These are phyloP conservation scores for Sylvietta virens DNA, from an alignment of 2,113 vertebrate species.

Conservation along the genomic window DNA sequence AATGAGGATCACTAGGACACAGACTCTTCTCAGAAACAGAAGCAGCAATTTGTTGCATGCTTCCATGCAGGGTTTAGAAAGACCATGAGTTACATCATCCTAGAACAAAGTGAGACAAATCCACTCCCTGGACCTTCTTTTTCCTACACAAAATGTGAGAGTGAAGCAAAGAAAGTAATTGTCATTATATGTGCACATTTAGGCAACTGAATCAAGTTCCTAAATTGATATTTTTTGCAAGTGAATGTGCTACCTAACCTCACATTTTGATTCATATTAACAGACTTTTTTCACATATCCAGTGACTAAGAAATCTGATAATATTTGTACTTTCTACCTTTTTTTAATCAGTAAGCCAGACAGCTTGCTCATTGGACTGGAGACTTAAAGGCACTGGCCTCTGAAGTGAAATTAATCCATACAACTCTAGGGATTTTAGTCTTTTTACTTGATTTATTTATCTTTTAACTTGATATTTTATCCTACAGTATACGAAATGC, in stretches of 20 bases:
- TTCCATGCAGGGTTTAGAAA: background rate
- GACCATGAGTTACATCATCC: background rate
- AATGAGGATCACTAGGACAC: background rate
- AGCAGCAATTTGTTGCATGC: background rate
- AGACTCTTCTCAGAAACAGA: background rate
- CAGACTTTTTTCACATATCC: background rate
- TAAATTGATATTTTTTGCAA: background rate
- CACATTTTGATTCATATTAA: background rate
- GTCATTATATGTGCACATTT: rapidly evolving
- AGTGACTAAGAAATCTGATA: background rate
- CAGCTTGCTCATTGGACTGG: background rate
- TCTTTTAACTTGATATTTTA: background rate
- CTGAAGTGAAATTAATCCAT: background rate
- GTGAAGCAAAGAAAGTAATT: background rate
- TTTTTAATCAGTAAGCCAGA: background rate
- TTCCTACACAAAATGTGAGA: background rate
- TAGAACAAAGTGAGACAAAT: background rate
- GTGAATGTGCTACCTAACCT: background rate
- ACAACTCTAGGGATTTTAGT: background rate
- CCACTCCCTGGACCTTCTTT: background rate
- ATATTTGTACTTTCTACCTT: background rate
- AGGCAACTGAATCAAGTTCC: background rate
- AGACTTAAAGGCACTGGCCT: background rate
- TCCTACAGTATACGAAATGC: background rate
- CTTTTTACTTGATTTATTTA: background rate